Percentiles rank a stretch among this genome's conserved stretches.
These are phyloP conservation scores for Iphiclides podalirius DNA, from an alignment of 2,888 invertebrate genomes.

Conservation along the genomic window DNA sequence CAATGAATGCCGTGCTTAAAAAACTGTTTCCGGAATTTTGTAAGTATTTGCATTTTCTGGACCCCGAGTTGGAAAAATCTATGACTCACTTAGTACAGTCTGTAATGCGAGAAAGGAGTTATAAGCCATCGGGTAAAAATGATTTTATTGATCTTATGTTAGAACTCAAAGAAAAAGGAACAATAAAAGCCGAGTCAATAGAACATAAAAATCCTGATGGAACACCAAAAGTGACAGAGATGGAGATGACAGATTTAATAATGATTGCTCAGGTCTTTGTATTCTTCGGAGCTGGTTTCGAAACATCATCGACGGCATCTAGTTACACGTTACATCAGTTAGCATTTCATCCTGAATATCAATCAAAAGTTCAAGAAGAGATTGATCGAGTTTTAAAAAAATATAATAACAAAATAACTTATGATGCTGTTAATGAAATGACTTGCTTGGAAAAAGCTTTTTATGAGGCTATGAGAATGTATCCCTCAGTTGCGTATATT, in stretches of 20 bases:
- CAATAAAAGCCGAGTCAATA: constrained; percentile 44
- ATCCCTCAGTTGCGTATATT: constrained; percentile 23
- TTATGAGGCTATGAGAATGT: constrained; percentile 47
- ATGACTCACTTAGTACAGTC: constrained; percentile 48
- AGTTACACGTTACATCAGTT: constrained; percentile 55
- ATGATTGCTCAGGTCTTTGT: constrained; percentile 53
- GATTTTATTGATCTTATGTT: constrained; percentile 68
- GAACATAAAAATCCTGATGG: constrained; percentile 45
- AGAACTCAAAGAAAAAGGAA: constrained; percentile 48
- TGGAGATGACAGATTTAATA: constrained; percentile 46
- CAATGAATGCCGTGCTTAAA: constrained; percentile 45
- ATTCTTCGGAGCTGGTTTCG: constrained; percentile 57
- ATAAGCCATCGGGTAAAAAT: constrained; percentile 55
- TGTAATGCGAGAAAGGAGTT: constrained; percentile 51
- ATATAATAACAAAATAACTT: constrained; percentile 43
- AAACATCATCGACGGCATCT: constrained; percentile 55
- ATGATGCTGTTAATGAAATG: constrained; percentile 54
- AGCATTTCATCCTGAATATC: constrained; percentile 47
- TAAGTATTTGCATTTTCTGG: constrained; percentile 49
- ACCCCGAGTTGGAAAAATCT: constrained; percentile 49
- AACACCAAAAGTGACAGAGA: constrained; percentile 34
- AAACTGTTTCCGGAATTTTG: constrained; percentile 55
- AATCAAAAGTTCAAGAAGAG: constrained; percentile 45
- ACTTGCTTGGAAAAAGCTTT: constrained; percentile 40
- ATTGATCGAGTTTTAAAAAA: constrained; percentile 44